phyloP scores from a whole-genome alignment of 2,888 invertebrate genomes.

The Sarcophaga caerulescens region DNA sequence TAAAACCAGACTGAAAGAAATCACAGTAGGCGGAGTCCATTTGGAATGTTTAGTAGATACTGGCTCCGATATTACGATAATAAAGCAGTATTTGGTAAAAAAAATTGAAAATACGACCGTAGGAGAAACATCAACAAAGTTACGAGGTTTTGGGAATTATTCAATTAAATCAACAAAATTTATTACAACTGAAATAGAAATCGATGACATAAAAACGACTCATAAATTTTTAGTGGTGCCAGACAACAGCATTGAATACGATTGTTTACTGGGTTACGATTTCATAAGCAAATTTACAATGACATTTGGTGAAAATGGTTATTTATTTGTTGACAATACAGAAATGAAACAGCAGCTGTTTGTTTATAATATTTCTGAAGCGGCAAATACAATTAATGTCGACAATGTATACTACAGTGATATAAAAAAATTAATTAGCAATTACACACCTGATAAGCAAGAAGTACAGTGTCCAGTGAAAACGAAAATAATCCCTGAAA shows the following conservation, averaged over 20 bases:
- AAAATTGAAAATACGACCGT: background rate
- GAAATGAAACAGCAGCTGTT: background rate
- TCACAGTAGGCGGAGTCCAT: background rate
- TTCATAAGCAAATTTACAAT: constrained; percentile 39
- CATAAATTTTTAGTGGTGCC: constrained; percentile 47
- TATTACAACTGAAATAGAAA: constrained; percentile 1
- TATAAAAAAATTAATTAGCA: no score
- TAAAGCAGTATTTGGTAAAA: background rate
- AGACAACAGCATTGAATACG: constrained; percentile 43
- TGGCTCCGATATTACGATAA: constrained; percentile 3
- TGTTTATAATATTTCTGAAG: constrained; percentile 12
- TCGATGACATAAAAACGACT: constrained; percentile 5
- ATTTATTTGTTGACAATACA: constrained; percentile 2
- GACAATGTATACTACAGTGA: no score
- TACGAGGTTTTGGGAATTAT: constrained; percentile 2
- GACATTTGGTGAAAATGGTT: constrained; percentile 34
- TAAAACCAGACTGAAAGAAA: background rate
- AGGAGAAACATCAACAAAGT: background rate
- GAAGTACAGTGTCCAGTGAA: no score
- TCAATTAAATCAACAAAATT: background rate
- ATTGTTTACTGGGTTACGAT: constrained; percentile 47
- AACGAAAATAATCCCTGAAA: no score
- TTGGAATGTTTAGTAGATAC: background rate
- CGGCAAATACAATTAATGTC: no score
- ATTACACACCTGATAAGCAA: no score